Base-by-base conservation (phyloP, 1,140 invertebrate species). In the Dendroctonus ponderosae region DNA sequence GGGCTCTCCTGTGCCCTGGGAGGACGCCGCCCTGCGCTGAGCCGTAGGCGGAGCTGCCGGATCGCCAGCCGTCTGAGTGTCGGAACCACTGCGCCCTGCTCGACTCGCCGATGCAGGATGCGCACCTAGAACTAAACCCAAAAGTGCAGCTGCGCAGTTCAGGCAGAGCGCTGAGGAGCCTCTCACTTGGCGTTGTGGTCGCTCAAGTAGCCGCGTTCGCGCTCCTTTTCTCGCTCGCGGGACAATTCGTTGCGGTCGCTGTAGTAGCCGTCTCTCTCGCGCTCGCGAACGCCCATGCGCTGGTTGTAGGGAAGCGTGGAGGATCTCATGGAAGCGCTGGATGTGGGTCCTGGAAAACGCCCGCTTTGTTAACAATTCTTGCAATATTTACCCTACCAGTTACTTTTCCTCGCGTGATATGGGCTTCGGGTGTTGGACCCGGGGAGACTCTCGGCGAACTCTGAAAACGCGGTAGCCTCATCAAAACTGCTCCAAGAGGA, bases 61-160 rank as follows among this genome's bases (percentile, higher is more conserved):
- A 91, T 69, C 90, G 86, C 91, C 91, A 92, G 15, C 91, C 91
- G 73, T 92, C 91, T 26, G 90, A 92, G 79, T 92, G 91, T 7
- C 91, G 85, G 79, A 92, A 92, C 91, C 91, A 92, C 72, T 91
- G 90, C 62, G 89, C 89, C 14, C 91, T 84, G 49, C 90, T 90
- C 12, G 89, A 91, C 79, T 92, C 90, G 5, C 90, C 90, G 77
- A 92, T 90, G 79, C 91, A 93, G 15, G 89, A 91, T 41, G 89
- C 88, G 77, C 91, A 93, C 73, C 90, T 86, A 37, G 82, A 78
- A 70, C 77, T 79, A 26, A 26, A 26, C 26, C 26, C 26, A 26
- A 2, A 26, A 26, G 26, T 26, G 1, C 26, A 26, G 26, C 26
- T 26, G 26, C 26, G 26, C 26, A 26, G 26, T 26, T 26, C 26